Evolutionary conservation across 2,113 vertebrate genomes (phyloP).

Genomic region (Picathartes gymnocephalus): DNA sequence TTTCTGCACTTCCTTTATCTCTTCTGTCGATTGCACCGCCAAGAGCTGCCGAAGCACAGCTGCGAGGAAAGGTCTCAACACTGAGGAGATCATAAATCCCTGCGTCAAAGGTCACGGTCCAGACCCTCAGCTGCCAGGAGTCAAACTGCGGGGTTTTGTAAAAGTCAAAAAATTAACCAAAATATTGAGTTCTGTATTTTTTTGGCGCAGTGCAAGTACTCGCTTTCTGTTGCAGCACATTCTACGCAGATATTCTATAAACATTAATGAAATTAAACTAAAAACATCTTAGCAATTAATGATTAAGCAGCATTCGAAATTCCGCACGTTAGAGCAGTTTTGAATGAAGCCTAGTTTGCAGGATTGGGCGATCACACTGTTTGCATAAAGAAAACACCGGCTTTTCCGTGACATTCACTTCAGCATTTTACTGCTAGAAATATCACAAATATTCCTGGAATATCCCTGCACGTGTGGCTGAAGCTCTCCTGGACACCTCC

Average conservation of each 20-base stretch:
- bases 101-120: accelerated
- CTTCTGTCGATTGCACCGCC: neutral
- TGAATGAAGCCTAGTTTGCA: neutral
- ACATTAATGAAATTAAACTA: neutral
- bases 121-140: neutral
- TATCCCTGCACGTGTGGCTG: neutral
- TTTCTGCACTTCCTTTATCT: neutral
- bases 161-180: neutral
- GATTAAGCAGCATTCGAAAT: neutral
- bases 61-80: neutral
- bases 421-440: too few species aligned
- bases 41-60: neutral
- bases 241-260: neutral
- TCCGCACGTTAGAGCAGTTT: neutral
- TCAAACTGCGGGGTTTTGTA: neutral
- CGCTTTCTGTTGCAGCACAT: neutral
- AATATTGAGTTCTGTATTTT: neutral
- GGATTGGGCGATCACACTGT: neutral
- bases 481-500: neutral
- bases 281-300: neutral
- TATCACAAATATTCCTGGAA: neutral
- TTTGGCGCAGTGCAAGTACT: neutral
- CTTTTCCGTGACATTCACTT: neutral
- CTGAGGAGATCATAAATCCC: neutral
- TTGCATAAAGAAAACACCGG: neutral